Evolutionary conservation across 2,888 invertebrate species (phyloP), one percentile per base, ranked within the genome.

Genomic region (Eremobia ochroleuca): DNA sequence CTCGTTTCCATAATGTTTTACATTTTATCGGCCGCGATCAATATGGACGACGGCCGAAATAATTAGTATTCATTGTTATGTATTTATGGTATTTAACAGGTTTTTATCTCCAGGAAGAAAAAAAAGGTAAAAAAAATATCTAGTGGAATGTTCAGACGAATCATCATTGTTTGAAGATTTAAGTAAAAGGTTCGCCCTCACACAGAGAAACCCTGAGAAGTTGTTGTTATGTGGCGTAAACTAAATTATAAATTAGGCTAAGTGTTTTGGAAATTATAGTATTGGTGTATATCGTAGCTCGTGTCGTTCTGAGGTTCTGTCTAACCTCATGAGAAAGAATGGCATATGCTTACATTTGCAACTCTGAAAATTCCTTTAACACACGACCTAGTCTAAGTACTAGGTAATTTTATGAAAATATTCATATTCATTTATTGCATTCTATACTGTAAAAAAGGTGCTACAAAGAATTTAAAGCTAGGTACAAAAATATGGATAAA

Each of bases 1-100:
- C 72, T 79, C 49, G 77, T 85, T 80, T 68, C 59, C 78, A 86
- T 82, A 82, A 82, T 80, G 82, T 76, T 85, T 67, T 71, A 77
- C 71, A 77, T 75, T 85, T 77, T 72, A 77, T 65, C 73, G 66
- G 25, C 28, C 28, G 31, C 49, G 67, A 67, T 65, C 82, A 85
- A 77, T 85, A 75, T 73, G 73, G 37, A 40, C 66, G 11, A 40
- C 31, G 62, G 64, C 34, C 21, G 46, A 71, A 79, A 73, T 74
- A 67, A 79, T 85, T 76, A 64, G 11, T 72, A 65, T 72, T 46
- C 46, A n/a, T 52, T 11, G 11, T 4, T 28, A 65, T 65, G 5
- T n/a, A n/a, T 55, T 40, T 28, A 40, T 2, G 1, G 18, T 18
- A 4, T 43, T 65, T 8, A n/a, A 43, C 0, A 21, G 65, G 43